A percentile compares a stretch with the other conserved stretches of the same genome.
These are phyloP conservation scores for Dipodomys spectabilis DNA, from an alignment of 2,113 vertebrate species.

Conservation along the genomic window DNA sequence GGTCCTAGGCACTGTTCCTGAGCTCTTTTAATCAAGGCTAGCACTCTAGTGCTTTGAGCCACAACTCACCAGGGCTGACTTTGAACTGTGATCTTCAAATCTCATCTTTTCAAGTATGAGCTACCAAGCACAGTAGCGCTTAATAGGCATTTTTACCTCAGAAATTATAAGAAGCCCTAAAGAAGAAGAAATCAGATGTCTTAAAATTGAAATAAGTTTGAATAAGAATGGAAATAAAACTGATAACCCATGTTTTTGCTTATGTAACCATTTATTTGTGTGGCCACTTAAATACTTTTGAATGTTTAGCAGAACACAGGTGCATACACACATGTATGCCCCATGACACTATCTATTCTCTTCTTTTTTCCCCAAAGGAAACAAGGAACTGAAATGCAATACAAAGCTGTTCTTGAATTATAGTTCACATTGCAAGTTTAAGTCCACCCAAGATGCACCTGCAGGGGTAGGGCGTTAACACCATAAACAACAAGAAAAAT, in stretches of 20 bases:
- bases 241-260: constrained; percentile 36
- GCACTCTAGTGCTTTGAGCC: too few relatives aligned
- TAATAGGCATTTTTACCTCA: neutral
- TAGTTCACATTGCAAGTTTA: neutral
- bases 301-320: neutral
- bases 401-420: neutral
- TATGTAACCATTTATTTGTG: constrained; percentile 27
- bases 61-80: too few relatives aligned
- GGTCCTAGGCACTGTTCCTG: too few relatives aligned
- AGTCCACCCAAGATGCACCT: neutral
- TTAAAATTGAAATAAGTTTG: constrained; percentile 45
- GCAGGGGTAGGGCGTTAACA: neutral
- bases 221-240: neutral
- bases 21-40: too few relatives aligned
- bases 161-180: neutral
- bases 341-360: neutral
- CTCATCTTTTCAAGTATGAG: too few relatives aligned
- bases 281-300: constrained; percentile 16
- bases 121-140: neutral
- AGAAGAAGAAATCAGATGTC: neutral
- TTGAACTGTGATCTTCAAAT: too few relatives aligned
- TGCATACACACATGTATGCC: neutral
- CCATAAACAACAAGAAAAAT: constrained; percentile 47
- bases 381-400: neutral
- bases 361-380: neutral